These are phyloP conservation scores for Sipha maydis DNA, from an alignment of 2,888 invertebrate species.

Conservation along the genomic window DNA sequence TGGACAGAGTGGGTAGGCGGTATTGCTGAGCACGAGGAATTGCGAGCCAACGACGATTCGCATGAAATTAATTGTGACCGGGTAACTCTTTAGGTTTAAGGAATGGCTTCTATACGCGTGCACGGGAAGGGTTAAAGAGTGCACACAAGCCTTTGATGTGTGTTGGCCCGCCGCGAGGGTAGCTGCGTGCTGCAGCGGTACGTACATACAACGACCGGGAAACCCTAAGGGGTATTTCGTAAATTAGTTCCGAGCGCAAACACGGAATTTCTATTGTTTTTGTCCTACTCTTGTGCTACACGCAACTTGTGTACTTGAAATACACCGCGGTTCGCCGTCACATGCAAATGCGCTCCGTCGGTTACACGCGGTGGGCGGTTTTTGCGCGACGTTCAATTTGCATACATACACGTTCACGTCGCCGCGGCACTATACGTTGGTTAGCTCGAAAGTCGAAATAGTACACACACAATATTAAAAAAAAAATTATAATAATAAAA, in stretches of 20 bases:
- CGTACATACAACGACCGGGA: background rate
- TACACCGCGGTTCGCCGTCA: background rate
- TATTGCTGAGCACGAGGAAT: too few relatives aligned
- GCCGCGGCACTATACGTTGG: background rate
- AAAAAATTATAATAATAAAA: too few relatives aligned
- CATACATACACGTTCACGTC: background rate
- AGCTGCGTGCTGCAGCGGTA: background rate
- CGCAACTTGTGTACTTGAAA: background rate
- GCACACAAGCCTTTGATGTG: conserved; percentile 54
- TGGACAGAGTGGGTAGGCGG: too few relatives aligned
- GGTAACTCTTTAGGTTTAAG: conserved; percentile 9
- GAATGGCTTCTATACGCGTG: background rate
- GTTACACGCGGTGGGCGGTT: background rate
- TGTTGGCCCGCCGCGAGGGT: background rate
- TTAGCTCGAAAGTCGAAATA: too few relatives aligned
- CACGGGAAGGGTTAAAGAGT: background rate
- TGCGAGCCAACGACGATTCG: background rate
- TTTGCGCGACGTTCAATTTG: conserved; percentile 13
- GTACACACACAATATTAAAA: too few relatives aligned
- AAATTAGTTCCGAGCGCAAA: conserved; percentile 56
- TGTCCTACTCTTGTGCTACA: background rate
- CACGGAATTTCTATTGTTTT: conserved; percentile 56
- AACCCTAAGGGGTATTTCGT: conserved; percentile 51
- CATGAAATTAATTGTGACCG: conserved; percentile 43
- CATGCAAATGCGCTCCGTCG: conserved; percentile 1